Conservation (phyloP, 2,888 invertebrate genomes). For the Phortica okadai region DNA sequence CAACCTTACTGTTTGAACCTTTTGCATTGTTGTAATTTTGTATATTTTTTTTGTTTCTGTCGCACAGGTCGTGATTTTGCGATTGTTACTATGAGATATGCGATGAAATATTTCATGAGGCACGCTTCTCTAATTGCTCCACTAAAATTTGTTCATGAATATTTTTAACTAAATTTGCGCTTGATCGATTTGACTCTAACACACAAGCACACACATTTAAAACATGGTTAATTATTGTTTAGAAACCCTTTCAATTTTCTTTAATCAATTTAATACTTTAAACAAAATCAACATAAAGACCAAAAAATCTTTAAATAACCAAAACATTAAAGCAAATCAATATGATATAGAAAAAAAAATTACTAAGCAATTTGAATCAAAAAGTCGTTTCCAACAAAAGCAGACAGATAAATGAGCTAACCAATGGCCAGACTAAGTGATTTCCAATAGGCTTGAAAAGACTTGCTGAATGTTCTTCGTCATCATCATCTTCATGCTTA, state of each 20-base stretch:
- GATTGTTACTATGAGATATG: background rate
- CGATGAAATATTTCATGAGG: background rate
- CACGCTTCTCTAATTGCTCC: background rate
- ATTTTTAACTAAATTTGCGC: background rate
- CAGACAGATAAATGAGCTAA: slow-evolving; percentile 6
- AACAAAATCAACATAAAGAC: background rate
- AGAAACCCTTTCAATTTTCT: no score
- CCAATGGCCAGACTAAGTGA: slow-evolving; percentile 15
- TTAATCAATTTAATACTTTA: no score
- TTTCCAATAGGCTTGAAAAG: slow-evolving; percentile 14
- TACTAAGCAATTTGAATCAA: slow-evolving; percentile 9
- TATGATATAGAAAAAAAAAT: background rate
- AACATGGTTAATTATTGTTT: no score
- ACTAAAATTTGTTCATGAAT: background rate
- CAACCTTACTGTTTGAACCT: no score
- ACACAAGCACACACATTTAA: no score
- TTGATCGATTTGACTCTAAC: no score
- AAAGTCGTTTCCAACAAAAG: slow-evolving; percentile 7
- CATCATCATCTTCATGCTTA: no score
- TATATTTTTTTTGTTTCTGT: no score
- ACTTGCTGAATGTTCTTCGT: background rate
- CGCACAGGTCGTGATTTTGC: background rate
- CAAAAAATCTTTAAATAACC: background rate
- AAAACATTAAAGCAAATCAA: background rate
- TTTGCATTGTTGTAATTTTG: no score